These are phyloP conservation scores for Lates japonicus DNA, from an alignment of 2,797 vertebrate species.

Conservation along the genomic window DNA sequence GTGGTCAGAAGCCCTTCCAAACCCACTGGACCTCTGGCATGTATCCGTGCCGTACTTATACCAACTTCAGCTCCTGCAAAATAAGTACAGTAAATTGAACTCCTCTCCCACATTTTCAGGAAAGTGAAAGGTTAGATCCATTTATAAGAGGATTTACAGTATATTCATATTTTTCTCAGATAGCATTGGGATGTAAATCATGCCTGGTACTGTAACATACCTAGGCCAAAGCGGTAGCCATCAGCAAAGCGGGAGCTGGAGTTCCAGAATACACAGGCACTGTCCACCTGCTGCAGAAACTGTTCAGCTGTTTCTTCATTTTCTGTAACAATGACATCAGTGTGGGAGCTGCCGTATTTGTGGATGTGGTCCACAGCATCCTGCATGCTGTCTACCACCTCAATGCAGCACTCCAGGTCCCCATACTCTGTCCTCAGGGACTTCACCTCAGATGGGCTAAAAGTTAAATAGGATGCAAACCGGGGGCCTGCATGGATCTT, in stretches of 20 bases:
- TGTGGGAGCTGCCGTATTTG: constrained; percentile 98
- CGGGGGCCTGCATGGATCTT: constrained; percentile 96
- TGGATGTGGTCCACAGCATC: constrained; percentile 98
- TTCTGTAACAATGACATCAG: constrained; percentile 94
- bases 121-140: background rate
- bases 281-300: constrained; percentile 97
- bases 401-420: constrained; percentile 96
- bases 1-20: constrained; percentile 96
- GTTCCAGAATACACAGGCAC: constrained; percentile 98
- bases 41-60: constrained; percentile 96
- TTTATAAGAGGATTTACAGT: background rate
- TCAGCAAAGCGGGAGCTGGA: constrained; percentile 95
- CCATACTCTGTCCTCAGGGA: constrained; percentile 96
- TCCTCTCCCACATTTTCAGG: background rate
- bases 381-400: constrained; percentile 94
- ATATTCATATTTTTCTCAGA: background rate
- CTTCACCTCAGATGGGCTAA: constrained; percentile 97
- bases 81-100: background rate
- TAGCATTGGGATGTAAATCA: background rate
- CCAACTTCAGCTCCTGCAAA: constrained; percentile 95
- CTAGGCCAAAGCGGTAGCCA: constrained; percentile 96
- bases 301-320: constrained; percentile 94
- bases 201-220: constrained; percentile 73
- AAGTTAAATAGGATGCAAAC: constrained; percentile 97
- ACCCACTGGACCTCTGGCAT: constrained; percentile 96